Conservation (phyloP, 2,888 invertebrate species). For the Ramazzottius varieornatus region DNA sequence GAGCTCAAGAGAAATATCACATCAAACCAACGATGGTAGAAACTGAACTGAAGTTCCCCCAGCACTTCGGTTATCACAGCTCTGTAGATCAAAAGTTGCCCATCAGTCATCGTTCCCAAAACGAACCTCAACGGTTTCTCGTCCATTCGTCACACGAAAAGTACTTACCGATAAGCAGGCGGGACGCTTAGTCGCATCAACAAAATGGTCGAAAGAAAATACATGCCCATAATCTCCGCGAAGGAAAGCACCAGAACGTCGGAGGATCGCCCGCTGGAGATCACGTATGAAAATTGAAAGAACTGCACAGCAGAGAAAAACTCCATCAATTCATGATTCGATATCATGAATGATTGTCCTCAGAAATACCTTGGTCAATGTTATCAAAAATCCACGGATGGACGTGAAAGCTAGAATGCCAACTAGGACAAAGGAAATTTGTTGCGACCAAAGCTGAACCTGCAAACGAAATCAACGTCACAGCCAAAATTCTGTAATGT, state of each 20-base stretch:
- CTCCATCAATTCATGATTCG: not conserved
- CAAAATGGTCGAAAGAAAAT: not conserved
- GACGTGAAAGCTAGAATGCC: constrained; percentile 95
- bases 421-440: constrained; percentile 80
- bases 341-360: not conserved
- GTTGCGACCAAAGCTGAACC: constrained; percentile 96
- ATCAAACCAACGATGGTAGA: constrained; percentile 99
- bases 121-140: no score
- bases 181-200: not conserved
- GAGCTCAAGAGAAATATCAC: constrained; percentile 94
- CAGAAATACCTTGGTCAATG: constrained; percentile 61
- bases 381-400: constrained; percentile 74
- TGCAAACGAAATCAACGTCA: constrained; percentile 11
- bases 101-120: no score
- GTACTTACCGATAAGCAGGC: not conserved
- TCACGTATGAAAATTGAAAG: constrained; percentile 88
- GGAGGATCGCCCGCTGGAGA: constrained; percentile 91
- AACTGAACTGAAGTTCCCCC: constrained; percentile 89
- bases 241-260: constrained; percentile 84
- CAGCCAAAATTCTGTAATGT: not conserved
- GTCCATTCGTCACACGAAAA: no score
- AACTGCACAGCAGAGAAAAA: constrained; percentile 13
- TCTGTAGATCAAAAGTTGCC: constrained; percentile 24
- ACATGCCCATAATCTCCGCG: constrained; percentile 63
- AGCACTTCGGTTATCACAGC: constrained; percentile 70